Percentiles rank a stretch among this genome's conserved stretches.
These are phyloP conservation scores for Silurus lanzhouensis DNA, from an alignment of 2,797 vertebrate species.

Conservation along the genomic window DNA sequence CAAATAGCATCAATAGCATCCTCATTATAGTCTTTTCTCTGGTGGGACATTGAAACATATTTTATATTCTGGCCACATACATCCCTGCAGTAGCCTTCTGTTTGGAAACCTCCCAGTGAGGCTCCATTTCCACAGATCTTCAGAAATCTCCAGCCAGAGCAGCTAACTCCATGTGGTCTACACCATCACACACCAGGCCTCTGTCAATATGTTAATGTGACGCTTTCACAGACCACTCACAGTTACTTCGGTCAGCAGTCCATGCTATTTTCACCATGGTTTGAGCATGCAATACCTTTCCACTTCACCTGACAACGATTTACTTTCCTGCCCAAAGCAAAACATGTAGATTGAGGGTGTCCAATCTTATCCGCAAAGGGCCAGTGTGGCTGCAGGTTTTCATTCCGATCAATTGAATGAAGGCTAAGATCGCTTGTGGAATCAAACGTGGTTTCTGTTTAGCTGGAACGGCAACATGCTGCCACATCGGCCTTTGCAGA, in stretches of 20 bases:
- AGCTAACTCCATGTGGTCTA: conserved; percentile 72
- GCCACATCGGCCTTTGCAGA: neutral
- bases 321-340: conserved; percentile 31
- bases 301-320: conserved; percentile 41
- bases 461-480: neutral
- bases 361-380: neutral
- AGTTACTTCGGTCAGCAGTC: conserved; percentile 50
- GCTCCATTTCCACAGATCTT: conserved; percentile 74
- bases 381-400: neutral
- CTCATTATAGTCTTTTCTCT: conserved; percentile 50
- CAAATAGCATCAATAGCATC: conserved; percentile 34
- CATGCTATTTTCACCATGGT: conserved; percentile 50
- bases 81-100: conserved; percentile 63
- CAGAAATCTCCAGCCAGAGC: conserved; percentile 72
- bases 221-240: conserved; percentile 60
- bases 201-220: conserved; percentile 79
- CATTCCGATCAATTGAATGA: conserved; percentile 8
- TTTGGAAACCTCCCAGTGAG: conserved; percentile 74
- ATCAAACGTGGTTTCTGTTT: neutral
- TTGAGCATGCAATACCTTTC: conserved; percentile 40
- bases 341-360: conserved; percentile 31
- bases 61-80: conserved; percentile 73
- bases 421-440: neutral
- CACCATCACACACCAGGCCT: conserved; percentile 67
- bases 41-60: conserved; percentile 62